phyloP scores from a whole-genome alignment of 2,888 invertebrate genomes.

The Macrosoma leucophasiata region DNA sequence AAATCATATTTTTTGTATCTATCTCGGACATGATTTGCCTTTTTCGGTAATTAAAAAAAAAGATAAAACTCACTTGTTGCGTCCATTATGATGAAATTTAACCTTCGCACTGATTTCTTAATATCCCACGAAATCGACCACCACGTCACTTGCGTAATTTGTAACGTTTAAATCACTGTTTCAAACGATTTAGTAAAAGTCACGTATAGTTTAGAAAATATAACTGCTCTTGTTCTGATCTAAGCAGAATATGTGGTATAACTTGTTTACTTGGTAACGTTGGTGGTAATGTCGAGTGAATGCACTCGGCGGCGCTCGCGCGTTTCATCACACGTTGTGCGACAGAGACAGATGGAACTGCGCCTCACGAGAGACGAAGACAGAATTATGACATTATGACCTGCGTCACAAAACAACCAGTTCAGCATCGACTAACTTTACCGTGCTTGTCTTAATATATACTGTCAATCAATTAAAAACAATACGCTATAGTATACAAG shows the following conservation, averaged over 20 bases:
- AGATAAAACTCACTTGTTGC: conserved; percentile 60
- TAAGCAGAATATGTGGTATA: too few relatives aligned
- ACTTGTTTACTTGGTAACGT: conserved; percentile 51
- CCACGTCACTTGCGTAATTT: too few relatives aligned
- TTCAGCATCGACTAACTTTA: conserved; percentile 20
- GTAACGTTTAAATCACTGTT: too few relatives aligned
- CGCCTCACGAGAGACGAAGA: conserved; percentile 17
- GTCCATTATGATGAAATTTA: conserved; percentile 65
- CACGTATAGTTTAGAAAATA: too few relatives aligned
- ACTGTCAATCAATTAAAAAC: conserved; percentile 39
- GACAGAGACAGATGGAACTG: conserved; percentile 12
- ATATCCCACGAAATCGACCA: conserved; percentile 18
- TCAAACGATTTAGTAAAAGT: too few relatives aligned
- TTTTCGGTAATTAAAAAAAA: too few relatives aligned
- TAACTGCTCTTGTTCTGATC: too few relatives aligned
- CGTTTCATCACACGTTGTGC: conserved; percentile 18
- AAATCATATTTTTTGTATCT: too few relatives aligned
- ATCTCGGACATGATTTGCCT: too few relatives aligned
- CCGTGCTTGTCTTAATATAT: conserved; percentile 37
- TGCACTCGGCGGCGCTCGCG: conserved; percentile 41
- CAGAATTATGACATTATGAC: conserved; percentile 20
- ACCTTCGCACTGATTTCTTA: conserved; percentile 53
- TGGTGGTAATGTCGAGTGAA: conserved; percentile 45
- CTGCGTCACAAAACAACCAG: conserved; percentile 26
- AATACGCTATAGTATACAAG: conserved; percentile 31